A percentile compares a stretch with the other conserved stretches of the same genome.
phyloP scores from a whole-genome alignment of 1,140 invertebrate species.

The Drosophila baimaii region DNA sequence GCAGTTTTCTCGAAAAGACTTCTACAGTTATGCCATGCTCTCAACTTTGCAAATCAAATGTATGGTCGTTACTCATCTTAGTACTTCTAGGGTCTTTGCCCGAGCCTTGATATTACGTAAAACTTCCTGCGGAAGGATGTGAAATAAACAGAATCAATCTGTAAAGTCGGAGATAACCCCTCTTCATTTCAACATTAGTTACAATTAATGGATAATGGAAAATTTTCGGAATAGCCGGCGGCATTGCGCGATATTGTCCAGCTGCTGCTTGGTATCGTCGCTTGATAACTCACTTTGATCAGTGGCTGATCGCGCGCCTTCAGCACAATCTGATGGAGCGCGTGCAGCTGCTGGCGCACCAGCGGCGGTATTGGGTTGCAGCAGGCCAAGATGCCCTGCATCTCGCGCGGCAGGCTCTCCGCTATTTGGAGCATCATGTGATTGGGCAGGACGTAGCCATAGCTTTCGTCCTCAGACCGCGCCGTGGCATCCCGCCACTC shows the following conservation, averaged over 20 bases:
- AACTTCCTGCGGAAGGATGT: neutral
- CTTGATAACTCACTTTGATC: slow-evolving; percentile 86
- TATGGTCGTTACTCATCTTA: too few species aligned
- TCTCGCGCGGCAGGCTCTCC: slow-evolving; percentile 95
- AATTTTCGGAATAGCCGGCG: slow-evolving; percentile 19
- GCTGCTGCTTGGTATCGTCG: slow-evolving; percentile 20
- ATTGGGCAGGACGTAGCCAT: slow-evolving; percentile 96
- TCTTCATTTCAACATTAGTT: slow-evolving; percentile 48
- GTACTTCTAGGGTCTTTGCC: too few species aligned
- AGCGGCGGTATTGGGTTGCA: slow-evolving; percentile 97
- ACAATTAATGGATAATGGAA: slow-evolving; percentile 44
- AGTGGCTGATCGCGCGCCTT: slow-evolving; percentile 90
- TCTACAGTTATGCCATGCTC: too few species aligned
- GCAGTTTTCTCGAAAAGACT: too few species aligned
- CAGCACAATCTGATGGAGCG: slow-evolving; percentile 91
- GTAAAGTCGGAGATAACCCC: neutral
- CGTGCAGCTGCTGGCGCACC: slow-evolving; percentile 90
- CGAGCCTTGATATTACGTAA: too few species aligned
- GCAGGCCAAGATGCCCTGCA: slow-evolving; percentile 96
- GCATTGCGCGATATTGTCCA: slow-evolving; percentile 18
- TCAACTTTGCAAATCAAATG: too few species aligned
- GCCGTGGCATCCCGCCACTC: slow-evolving; percentile 95
- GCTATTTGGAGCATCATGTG: slow-evolving; percentile 97
- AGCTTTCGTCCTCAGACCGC: slow-evolving; percentile 95
- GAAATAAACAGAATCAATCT: slow-evolving; percentile 4